A percentile compares a stretch with the other conserved stretches of the same genome.
Evolutionary conservation across 2,888 invertebrate genomes (phyloP).

Genomic region (Hirtodrosophila duncani): DNA sequence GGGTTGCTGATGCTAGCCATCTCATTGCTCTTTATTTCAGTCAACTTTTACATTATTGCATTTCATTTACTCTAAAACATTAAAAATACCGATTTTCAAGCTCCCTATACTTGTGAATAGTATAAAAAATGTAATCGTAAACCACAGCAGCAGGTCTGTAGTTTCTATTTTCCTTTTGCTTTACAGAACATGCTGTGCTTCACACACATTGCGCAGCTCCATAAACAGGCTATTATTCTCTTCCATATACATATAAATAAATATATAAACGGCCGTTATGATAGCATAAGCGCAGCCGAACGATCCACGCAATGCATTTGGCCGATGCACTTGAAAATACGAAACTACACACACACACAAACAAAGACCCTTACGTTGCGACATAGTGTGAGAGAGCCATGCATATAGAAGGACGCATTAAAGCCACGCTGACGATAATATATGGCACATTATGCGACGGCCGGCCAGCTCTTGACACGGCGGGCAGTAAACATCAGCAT

Average conservation of each 20-base stretch:
- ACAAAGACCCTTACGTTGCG: conserved; percentile 31
- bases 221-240: conserved; percentile 50
- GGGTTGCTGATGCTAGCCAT: too few relatives aligned
- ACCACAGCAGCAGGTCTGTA: too few relatives aligned
- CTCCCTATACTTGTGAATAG: too few relatives aligned
- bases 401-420: conserved; percentile 61
- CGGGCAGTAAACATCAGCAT: background rate
- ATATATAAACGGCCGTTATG: conserved; percentile 4
- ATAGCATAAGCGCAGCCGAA: background rate
- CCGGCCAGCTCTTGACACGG: conserved; percentile 35
- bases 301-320: conserved; percentile 39
- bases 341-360: conserved; percentile 43
- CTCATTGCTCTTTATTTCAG: too few relatives aligned
- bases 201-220: conserved; percentile 37
- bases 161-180: too few relatives aligned
- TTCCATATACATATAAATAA: too few relatives aligned
- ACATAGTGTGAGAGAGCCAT: conserved; percentile 43
- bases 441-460: conserved; percentile 52
- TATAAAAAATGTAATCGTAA: too few relatives aligned
- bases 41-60: too few relatives aligned
- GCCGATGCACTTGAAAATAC: conserved; percentile 35
- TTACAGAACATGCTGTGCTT: too few relatives aligned
- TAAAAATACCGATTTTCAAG: too few relatives aligned
- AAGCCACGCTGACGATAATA: conserved; percentile 52
- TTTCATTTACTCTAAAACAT: too few relatives aligned